Conservation (phyloP, 2,888 invertebrate species). For the Drosophila acutilabella region DNA sequence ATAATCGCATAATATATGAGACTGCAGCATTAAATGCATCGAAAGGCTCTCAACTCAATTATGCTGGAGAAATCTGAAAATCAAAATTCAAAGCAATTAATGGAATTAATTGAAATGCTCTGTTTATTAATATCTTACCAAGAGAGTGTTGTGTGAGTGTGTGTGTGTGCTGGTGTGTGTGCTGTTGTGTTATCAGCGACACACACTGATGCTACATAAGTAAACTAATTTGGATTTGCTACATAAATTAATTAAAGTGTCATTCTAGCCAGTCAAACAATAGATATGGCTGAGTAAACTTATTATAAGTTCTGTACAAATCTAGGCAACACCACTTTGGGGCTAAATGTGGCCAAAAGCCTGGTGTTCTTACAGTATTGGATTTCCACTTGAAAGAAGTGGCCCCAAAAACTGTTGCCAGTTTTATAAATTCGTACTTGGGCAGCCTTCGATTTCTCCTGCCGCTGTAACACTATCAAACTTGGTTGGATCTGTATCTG, state of each 20-base stretch:
- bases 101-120: constrained; percentile 44
- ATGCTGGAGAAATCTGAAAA: constrained; percentile 15
- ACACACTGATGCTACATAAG: background rate
- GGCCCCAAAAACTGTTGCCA: constrained; percentile 51
- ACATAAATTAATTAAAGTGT: constrained; percentile 45
- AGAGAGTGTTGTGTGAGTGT: background rate
- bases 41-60: constrained; percentile 14
- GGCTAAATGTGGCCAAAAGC: constrained; percentile 16
- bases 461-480: constrained; percentile 8
- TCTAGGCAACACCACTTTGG: constrained; percentile 29
- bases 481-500: constrained; percentile 24
- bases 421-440: constrained; percentile 54
- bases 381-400: constrained; percentile 53
- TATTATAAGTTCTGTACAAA: constrained; percentile 20
- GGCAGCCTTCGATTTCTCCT: background rate
- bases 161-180: constrained; percentile 19
- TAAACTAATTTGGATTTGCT: constrained; percentile 46
- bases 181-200: background rate
- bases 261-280: constrained; percentile 2
- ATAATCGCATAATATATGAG: constrained; percentile 61
- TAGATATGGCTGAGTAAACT: constrained; percentile 17
- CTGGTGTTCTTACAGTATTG: constrained; percentile 5
- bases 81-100: constrained; percentile 49
- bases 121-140: constrained; percentile 36
- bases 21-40: constrained; percentile 19